phyloP scores from a whole-genome alignment of 2,888 invertebrate species.

The Celastrina argiolus region DNA sequence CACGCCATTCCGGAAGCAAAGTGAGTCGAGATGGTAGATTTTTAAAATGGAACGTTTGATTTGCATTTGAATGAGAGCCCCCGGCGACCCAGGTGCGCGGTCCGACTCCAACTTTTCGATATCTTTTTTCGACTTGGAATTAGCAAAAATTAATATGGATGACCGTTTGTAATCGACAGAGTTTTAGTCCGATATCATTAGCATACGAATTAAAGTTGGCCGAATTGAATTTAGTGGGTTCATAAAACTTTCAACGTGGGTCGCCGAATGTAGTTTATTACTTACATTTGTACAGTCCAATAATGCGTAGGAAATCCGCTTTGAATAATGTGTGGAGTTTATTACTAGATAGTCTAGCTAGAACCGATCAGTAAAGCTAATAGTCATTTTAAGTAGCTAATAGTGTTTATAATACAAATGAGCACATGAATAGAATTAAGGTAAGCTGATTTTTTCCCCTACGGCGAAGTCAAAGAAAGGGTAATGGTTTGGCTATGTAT shows the following conservation, averaged over 20 bases:
- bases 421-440: no score
- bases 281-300: slow-evolving; percentile 4
- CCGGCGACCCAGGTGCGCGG: slow-evolving; percentile 74
- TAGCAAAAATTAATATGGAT: slow-evolving; percentile 56
- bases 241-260: slow-evolving; percentile 30
- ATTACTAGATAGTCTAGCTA: not conserved
- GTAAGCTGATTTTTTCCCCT: no score
- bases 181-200: slow-evolving; percentile 45
- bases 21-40: slow-evolving; percentile 75
- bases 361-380: not conserved
- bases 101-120: slow-evolving; percentile 57
- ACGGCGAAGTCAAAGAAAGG: no score
- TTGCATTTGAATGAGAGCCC: slow-evolving; percentile 79
- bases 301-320: slow-evolving; percentile 21
- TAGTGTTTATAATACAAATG: no score
- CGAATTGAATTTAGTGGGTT: slow-evolving; percentile 33
- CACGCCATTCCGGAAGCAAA: slow-evolving; percentile 75
- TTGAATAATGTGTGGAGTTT: not conserved
- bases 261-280: slow-evolving; percentile 22
- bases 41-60: slow-evolving; percentile 79
- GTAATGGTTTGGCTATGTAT: no score
- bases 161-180: slow-evolving; percentile 56
- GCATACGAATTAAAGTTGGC: slow-evolving; percentile 45
- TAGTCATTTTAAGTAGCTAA: not conserved
- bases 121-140: slow-evolving; percentile 38